Conservation (phyloP, 2,888 invertebrate genomes). For the Portevinia maculata region DNA sequence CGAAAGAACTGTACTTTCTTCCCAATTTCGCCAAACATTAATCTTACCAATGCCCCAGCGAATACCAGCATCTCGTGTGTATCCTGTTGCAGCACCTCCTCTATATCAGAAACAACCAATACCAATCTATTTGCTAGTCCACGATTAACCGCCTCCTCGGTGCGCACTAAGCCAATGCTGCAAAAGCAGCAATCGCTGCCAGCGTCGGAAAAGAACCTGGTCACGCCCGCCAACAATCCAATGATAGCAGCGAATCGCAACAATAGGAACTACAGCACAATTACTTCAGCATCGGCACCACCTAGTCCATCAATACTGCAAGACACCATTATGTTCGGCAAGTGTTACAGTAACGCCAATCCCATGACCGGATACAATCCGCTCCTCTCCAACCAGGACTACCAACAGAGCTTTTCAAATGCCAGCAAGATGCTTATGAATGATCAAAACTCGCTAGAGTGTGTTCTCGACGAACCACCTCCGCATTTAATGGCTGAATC, state of each 20-base stretch:
- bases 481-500: constrained; percentile 80
- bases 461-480: constrained; percentile 78
- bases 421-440: constrained; percentile 71
- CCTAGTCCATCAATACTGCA: constrained; percentile 85
- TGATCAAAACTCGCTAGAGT: constrained; percentile 80
- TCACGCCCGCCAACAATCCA: constrained; percentile 77
- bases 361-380: constrained; percentile 77
- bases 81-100: constrained; percentile 30
- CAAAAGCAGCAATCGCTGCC: constrained; percentile 80
- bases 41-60: constrained; percentile 53
- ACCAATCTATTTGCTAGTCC: constrained; percentile 88
- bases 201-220: constrained; percentile 65
- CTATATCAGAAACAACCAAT: constrained; percentile 41
- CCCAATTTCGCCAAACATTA: constrained; percentile 89
- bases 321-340: constrained; percentile 62
- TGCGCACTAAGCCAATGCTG: constrained; percentile 85
- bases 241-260: constrained; percentile 80
- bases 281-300: constrained; percentile 85
- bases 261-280: constrained; percentile 77
- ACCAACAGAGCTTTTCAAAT: constrained; percentile 42
- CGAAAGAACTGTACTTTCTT: constrained; percentile 93
- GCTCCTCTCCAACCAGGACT: constrained; percentile 49
- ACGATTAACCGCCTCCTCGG: constrained; percentile 86
- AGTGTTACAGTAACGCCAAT: constrained; percentile 77
- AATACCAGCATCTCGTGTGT: constrained; percentile 40